Conservation (phyloP, 2,888 invertebrate genomes). For the Agrochola macilenta region DNA sequence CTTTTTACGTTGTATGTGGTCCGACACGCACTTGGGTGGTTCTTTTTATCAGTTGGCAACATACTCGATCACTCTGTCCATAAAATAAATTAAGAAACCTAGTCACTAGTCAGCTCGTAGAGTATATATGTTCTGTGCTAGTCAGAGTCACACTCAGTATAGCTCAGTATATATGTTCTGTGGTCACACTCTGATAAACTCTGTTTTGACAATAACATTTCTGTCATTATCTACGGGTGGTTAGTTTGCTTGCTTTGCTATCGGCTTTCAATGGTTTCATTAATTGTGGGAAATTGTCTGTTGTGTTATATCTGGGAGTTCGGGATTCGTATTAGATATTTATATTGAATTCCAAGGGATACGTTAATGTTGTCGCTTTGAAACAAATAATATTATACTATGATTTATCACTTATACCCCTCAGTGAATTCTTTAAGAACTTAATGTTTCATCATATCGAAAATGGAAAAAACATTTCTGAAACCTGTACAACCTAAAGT, state of each 20-base stretch:
- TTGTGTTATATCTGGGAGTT: neutral
- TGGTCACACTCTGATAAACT: no score
- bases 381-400: neutral
- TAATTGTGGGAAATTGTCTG: neutral
- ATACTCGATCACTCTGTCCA: neutral
- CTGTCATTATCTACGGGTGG: neutral
- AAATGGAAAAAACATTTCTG: constrained; percentile 83
- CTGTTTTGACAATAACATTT: constrained; percentile 1
- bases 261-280: neutral
- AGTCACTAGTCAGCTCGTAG: no score
- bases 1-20: no score
- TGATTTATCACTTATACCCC: neutral
- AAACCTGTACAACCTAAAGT: constrained; percentile 92
- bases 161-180: no score
- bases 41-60: neutral
- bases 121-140: no score
- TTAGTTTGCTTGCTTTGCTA: neutral
- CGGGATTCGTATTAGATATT: neutral
- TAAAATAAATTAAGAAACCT: no score
- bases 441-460: constrained; percentile 21
- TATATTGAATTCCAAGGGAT: neutral
- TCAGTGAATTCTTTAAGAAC: neutral
- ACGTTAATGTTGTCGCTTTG: neutral
- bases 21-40: no score
- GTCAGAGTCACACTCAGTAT: no score